Base-by-base conservation (phyloP, 2,113 vertebrate genomes). In the Brachyhypopomus gauderio region DNA sequence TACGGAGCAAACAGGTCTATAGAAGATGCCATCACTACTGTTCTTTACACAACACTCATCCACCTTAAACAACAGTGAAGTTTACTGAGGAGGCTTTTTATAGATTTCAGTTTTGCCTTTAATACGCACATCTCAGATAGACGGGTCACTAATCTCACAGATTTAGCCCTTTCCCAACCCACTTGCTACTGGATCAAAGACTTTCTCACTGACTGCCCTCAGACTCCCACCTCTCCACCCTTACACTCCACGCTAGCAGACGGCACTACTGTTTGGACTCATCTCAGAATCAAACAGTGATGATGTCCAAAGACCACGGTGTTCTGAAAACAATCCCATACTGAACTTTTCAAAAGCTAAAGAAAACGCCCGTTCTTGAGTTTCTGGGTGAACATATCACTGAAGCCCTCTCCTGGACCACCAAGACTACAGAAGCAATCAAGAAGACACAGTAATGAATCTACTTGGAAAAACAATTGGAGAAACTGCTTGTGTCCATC, bases 41-140 rank as follows among this genome's bases (percentile, higher is more conserved):
- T 14, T 27, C n/a, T 72, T 20, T 69, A 56, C 20, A 36, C 59
- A 4, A 20, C 45, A 20, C 38, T 80, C 1, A 48, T 36, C 22
- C 78, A 80, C 58, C 56, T 81, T 27, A n/a, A 75, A 4, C 41
- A 75, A 17, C 34, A 48, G 22, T 30, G 56, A 12, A 38, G 20
- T 30, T 63, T 73, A 22, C 45, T 25, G 11, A n/a, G 79, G 5
- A 11, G 62, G 8, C 27, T 19, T 5, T 63, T 62, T 34, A 22
- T 67, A 19, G 79, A 75, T 22, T 81, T 36, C 9, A 56, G 58
- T 25, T 74, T 19, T 14, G 56, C 70, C 4, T 80, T 80, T 14
- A 75, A 81, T 45, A 75, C 66, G 8, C n/a, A 12, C 55, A 17
- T 75, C 27, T 17, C 72, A 11, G 7, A 59, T 3, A 75, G 12